Base-by-base conservation (phyloP, 2,888 invertebrate species). In the Drosophila limbata region DNA sequence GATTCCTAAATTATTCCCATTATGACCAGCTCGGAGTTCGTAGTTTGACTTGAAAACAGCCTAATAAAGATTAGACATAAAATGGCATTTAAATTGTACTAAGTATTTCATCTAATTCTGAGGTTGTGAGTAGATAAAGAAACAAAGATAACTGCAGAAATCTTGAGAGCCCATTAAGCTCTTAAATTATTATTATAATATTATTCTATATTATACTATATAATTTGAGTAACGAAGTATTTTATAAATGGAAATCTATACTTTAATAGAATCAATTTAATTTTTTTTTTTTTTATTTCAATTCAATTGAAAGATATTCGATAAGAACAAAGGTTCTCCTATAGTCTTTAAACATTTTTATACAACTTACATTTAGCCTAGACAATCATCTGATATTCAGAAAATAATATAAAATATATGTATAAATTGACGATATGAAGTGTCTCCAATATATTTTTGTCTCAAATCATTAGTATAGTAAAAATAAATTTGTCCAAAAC, bases 1-100 rank as follows among this genome's bases (percentile, higher is more conserved):
- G 48, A 53, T 63, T 50, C 28, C 17, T 13, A 61, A 71, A 65
- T 53, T 40, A 62, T 51, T 42, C 15, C 25, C 39, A 61, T 39
- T 47, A 51, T 25, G 39, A 33, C 48, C 45, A 50, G 25, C 42
- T 55, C 48, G 19, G 39, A 65, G 77, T 68, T 50, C 50, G 21
- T 17, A 65, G 61, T 53, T 15, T 31, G 33, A 28, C 9, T 45
- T 9, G n/a, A n/a, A n/a, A 45, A 25, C 17, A 15, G 40, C 40
- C 4, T 4, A 17, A 40, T 52, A 37, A 44, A 44, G 40, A 25
- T 28, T n/a, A 37, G n/a, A 19, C 8, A 39, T 13, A 15, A 28
- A 44, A 17, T 13, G 13, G 4, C 21, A 11, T 10, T 42, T 50
- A 42, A 60, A 40, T 42, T 33, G 8, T 15, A 11, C 19, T 8